Conservation (phyloP, 1,140 invertebrate genomes). For the Mamestra configurata region DNA sequence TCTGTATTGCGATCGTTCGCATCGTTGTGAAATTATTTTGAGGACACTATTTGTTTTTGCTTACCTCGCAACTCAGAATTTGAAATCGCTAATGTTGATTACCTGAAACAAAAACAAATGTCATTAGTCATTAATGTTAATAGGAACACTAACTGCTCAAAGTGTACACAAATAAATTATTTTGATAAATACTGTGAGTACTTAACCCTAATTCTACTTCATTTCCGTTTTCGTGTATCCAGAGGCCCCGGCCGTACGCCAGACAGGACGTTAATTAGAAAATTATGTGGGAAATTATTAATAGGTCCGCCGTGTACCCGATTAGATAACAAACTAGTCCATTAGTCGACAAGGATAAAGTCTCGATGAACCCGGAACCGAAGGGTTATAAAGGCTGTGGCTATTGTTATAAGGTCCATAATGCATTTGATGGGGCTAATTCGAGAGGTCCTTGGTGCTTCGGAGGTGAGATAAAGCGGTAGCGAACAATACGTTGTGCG, state of each 20-base stretch:
- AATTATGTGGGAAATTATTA: constrained; percentile 85
- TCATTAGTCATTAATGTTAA: constrained; percentile 62
- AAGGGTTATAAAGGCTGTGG: constrained; percentile 58
- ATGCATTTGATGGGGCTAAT: constrained; percentile 59
- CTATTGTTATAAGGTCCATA: constrained; percentile 70
- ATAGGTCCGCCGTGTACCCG: constrained; percentile 80
- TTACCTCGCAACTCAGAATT: constrained; percentile 45
- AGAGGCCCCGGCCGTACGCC: constrained; percentile 54
- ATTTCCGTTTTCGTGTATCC: constrained; percentile 69
- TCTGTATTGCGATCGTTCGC: constrained; percentile 9
- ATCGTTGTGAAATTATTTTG: constrained; percentile 35
- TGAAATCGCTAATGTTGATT: constrained; percentile 61
- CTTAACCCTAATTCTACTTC: constrained; percentile 62
- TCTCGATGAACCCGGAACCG: constrained; percentile 45
- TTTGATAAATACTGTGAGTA: constrained; percentile 39
- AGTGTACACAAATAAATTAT: constrained; percentile 37
- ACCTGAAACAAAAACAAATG: constrained; percentile 80
- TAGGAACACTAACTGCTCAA: constrained; percentile 51
- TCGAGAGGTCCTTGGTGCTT: constrained; percentile 69
- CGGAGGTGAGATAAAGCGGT: constrained; percentile 78
- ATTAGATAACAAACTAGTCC: constrained; percentile 86
- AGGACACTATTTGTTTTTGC: constrained; percentile 54
- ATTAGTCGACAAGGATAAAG: constrained; percentile 75
- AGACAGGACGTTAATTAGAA: constrained; percentile 82
- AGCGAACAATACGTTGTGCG: constrained; percentile 80